Base-by-base conservation (phyloP, 2,888 invertebrate genomes). In the Hipparchia sbordonii region DNA sequence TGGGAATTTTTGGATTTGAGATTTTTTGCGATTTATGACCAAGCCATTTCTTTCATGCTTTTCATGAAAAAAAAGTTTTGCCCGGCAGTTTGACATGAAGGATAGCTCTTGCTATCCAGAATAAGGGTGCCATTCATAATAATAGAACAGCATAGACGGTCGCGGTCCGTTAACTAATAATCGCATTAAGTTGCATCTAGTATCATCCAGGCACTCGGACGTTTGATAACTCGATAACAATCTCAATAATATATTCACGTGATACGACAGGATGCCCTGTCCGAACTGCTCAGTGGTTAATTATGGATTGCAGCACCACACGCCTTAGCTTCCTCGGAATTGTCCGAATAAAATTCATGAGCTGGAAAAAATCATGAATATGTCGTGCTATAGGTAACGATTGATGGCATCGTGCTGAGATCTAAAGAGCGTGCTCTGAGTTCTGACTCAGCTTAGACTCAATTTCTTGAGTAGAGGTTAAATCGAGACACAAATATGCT, bases 261-360 rank as follows among this genome's bases (percentile, higher is more conserved):
- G 71, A 72, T 75, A 78, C 75, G 79, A 79, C 83, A 82, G 82
- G 82, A 83, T 81, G 80, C 59, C 73, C 73, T 74, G 76, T 76
- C 76, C 75, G 72, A 77, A 77, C 81, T 82, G 76, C 79, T 83
- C 81, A 82, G 77, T 80, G 79, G 79, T 78, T 83, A 81, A 81
- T 83, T 82, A 80, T 80, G 70, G 13, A 60, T 45, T 54, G 54
- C 8, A 2, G 51, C 52, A 70, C 70, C 70, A 70, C 54, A 81
- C 78, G 79, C 13, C 62, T 39, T 1, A 2, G 4, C 45, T 62
- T 62, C n/a, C 3, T 46, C 1, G 70, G 67, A 67, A 65, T 12
- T 48, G 8, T 63, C 46, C 13, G 7, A 4, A 23, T 46, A 6
- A 23, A 8, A 7, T 13, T 9, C 39, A 48, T 48, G 8, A 48